Percentiles rank a stretch among this genome's conserved stretches.
phyloP scores from a whole-genome alignment of 2,888 invertebrate genomes.

The Sinelater perroti region DNA sequence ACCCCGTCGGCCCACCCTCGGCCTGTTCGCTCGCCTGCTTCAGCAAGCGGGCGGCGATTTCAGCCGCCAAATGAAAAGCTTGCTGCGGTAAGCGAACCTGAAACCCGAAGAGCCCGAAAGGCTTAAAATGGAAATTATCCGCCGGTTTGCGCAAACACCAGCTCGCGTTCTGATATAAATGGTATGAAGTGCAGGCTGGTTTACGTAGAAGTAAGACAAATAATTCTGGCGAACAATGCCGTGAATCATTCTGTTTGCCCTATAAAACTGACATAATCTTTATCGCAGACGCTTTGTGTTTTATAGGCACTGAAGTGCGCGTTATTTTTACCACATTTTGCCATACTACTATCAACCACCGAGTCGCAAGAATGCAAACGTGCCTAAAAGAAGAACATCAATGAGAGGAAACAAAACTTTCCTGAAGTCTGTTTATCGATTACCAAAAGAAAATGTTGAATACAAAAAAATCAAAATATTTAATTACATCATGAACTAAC shows the following conservation, averaged over 20 bases:
- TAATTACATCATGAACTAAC: too few species aligned
- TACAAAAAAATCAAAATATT: too few species aligned
- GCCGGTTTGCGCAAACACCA: not conserved
- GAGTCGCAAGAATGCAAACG: too few species aligned
- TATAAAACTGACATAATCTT: constrained; percentile 24
- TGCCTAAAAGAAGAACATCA: too few species aligned
- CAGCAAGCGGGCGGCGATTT: too few species aligned
- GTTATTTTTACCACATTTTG: constrained; percentile 10
- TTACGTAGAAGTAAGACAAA: constrained; percentile 28
- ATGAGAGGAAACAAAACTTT: not conserved
- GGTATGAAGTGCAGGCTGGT: constrained; percentile 18
- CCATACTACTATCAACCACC: too few species aligned
- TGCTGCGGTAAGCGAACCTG: too few species aligned
- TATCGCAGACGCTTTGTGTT: constrained; percentile 16
- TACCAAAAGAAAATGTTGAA: too few species aligned
- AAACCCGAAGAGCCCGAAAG: too few species aligned
- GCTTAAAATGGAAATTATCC: constrained; percentile 7
- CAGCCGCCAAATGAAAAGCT: too few species aligned
- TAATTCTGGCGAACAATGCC: constrained; percentile 27
- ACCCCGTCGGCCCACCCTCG: not conserved
- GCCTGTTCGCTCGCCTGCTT: too few species aligned
- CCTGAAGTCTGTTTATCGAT: too few species aligned
- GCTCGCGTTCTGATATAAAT: constrained; percentile 15
- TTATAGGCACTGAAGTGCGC: constrained; percentile 11
- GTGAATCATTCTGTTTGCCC: constrained; percentile 31